Conservation (phyloP, 2,797 vertebrate genomes). For the Vipera latastei region DNA sequence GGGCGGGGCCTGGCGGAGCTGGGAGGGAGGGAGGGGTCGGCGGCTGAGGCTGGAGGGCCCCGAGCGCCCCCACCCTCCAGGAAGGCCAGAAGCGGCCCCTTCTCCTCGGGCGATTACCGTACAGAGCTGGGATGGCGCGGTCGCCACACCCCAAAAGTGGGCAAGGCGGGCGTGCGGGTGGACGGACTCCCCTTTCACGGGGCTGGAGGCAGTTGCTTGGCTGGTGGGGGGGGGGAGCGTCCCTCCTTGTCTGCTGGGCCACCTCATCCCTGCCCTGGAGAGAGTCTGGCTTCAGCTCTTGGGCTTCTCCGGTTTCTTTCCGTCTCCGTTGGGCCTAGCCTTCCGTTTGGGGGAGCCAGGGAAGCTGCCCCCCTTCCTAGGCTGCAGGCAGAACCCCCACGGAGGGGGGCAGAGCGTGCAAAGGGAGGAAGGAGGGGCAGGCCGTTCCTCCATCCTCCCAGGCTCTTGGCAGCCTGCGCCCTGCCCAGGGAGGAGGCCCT, state of each 20-base stretch:
- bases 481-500: background rate
- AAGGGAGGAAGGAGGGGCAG: background rate
- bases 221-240: background rate
- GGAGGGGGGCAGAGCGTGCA: background rate
- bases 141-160: background rate
- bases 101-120: background rate
- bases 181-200: background rate
- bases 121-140: background rate
- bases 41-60: background rate
- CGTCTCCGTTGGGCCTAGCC: too few relatives aligned
- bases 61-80: background rate
- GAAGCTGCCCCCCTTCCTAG: background rate
- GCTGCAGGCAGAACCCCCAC: background rate
- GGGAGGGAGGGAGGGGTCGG: background rate
- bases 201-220: background rate
- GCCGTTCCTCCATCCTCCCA: too few relatives aligned
- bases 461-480: background rate
- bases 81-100: background rate
- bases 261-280: background rate
- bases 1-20: background rate
- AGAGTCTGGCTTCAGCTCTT: background rate
- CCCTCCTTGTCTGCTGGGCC: background rate
- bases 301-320: too few relatives aligned
- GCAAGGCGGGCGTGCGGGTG: background rate
- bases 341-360: background rate